A percentile compares a stretch with the other conserved stretches of the same genome.
These are phyloP conservation scores for Eurystomus glaucurus DNA, from an alignment of 2,797 vertebrate genomes.

Conservation along the genomic window DNA sequence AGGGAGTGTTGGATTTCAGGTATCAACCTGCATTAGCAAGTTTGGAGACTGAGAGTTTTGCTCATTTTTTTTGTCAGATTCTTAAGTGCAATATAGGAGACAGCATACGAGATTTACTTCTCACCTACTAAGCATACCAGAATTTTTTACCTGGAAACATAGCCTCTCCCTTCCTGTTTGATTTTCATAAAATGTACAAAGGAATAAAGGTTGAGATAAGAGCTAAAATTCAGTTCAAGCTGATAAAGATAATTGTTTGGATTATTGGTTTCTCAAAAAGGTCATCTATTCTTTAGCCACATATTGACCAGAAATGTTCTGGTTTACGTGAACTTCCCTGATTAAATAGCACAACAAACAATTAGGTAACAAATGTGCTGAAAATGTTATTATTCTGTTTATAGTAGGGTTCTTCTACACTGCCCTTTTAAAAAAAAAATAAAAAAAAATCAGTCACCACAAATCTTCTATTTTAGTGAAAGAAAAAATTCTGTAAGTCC, in stretches of 20 bases:
- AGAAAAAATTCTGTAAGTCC: background rate
- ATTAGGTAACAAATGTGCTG: background rate
- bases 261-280: conserved; percentile 23
- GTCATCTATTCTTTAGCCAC: background rate
- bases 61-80: background rate
- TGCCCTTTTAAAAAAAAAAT: background rate
- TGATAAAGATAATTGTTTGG: background rate
- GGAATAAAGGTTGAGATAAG: background rate
- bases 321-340: background rate
- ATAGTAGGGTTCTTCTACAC: background rate
- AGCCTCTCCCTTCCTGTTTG: background rate
- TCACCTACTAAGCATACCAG: background rate
- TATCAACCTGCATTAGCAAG: background rate
- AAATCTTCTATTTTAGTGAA: background rate
- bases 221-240: background rate
- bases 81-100: background rate
- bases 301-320: conserved; percentile 24
- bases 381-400: background rate
- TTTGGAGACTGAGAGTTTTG: conserved; percentile 28
- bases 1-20: background rate
- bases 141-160: conserved; percentile 13
- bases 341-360: conserved; percentile 2
- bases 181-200: conserved; percentile 35
- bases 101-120: background rate
- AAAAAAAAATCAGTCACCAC: background rate